phyloP scores from a whole-genome alignment of 2,113 vertebrate genomes.

The Entomyzon cyanotis region DNA sequence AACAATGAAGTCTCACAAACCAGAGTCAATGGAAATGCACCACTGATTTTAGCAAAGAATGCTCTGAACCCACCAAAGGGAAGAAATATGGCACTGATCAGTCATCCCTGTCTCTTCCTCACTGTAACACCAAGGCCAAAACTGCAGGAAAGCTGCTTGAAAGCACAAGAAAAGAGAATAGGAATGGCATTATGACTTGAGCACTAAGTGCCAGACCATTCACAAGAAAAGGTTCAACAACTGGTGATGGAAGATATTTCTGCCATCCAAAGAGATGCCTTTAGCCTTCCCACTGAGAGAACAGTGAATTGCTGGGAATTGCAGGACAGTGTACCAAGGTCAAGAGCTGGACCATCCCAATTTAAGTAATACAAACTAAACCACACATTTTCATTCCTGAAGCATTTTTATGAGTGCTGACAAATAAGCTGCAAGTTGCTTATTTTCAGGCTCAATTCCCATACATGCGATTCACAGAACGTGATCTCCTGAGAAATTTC shows the following conservation, averaged over 20 bases:
- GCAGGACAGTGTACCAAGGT: neutral
- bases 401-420: neutral
- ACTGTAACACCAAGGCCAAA: accelerated
- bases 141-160: neutral
- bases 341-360: neutral
- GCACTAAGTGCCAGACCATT: neutral
- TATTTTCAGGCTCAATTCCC: neutral
- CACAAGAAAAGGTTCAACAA: neutral
- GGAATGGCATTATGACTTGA: neutral
- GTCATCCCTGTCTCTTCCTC: neutral
- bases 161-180: neutral
- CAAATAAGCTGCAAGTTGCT: neutral
- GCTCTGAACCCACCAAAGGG: neutral
- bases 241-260: neutral
- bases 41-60: neutral
- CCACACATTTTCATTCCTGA: neutral
- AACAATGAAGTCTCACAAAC: neutral
- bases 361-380: neutral
- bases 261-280: neutral
- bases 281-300: neutral
- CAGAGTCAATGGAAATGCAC: neutral
- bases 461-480: neutral
- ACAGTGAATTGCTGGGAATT: neutral
- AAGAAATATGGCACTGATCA: neutral
- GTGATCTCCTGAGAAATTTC: neutral